A percentile compares a stretch with the other conserved stretches of the same genome.
These are phyloP conservation scores for Tachina lurida DNA, from an alignment of 2,888 invertebrate species.

Conservation along the genomic window DNA sequence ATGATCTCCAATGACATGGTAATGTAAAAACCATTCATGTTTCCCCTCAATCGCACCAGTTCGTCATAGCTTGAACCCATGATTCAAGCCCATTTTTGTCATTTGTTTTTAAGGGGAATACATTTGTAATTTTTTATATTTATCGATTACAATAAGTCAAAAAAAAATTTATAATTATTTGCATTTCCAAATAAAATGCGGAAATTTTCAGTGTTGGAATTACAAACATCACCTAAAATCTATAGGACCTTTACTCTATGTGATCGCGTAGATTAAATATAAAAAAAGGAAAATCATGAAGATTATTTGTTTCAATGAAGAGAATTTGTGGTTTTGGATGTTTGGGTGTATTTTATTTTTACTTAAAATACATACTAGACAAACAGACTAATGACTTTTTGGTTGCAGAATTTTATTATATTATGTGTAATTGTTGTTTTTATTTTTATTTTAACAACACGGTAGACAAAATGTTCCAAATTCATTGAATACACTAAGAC, in stretches of 20 bases:
- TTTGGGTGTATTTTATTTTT: conserved; percentile 15
- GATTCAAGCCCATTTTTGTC: no score
- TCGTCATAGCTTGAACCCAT: no score
- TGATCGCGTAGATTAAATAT: not conserved
- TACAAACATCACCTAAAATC: not conserved
- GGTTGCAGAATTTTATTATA: conserved; percentile 30
- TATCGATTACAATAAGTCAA: no score
- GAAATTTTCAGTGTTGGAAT: not conserved
- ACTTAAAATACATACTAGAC: conserved; percentile 24
- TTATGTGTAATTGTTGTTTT: conserved; percentile 43
- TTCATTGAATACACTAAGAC: conserved; percentile 52
- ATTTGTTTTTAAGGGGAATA: no score
- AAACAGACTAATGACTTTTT: conserved; percentile 43
- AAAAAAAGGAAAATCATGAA: conserved; percentile 9
- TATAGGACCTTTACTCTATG: not conserved
- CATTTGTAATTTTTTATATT: no score
- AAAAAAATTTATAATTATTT: no score
- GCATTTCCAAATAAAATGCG: no score
- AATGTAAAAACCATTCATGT: no score
- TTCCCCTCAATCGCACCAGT: no score
- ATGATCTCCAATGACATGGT: no score
- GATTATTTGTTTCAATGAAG: not conserved
- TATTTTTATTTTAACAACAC: conserved; percentile 45
- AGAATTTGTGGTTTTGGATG: not conserved
- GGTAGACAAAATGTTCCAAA: conserved; percentile 57